Evolutionary conservation across 2,888 invertebrate genomes (phyloP), one percentile per base, ranked within the genome.

Genomic region (Amiota minor): DNA sequence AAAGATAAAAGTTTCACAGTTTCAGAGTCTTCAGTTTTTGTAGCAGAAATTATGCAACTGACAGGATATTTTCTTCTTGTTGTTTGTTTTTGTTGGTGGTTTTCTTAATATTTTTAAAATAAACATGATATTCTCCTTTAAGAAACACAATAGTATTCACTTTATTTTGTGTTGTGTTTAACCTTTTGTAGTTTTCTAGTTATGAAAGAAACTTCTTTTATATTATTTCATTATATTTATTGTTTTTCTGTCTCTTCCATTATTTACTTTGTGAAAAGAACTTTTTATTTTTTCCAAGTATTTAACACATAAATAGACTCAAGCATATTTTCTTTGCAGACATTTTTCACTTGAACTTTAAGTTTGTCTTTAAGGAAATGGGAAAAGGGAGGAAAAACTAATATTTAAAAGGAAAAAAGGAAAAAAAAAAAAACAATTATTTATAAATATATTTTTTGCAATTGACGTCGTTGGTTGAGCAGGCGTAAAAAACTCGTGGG

Each of bases 121-220:
- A 12, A 11, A 16, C 9, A 16, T 59, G 9, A 20, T 59, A 2
- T 59, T 59, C 59, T 59, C 10, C 59, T 59, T 59, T 59, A 9
- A 56, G 9, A 53, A 53, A 3, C 3, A 1, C 3, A 23, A 9
- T 14, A 14, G 11, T 16, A 56, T 56, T 16, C 56, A 56, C 56
- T 56, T 53, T 56, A 56, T 20, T 56, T 18, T 6, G 56, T 11
- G 18, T 56, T 9, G 6, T 16, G 1, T 20, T 56, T 23, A 1
- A 23, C 23, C 23, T 3, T 35, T 16, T 59, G 20, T n/a, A 11
- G 56, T 18, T 18, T 16, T 59, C 20, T 11, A 59, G 59, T 59
- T 59, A 18, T 18, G 49, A 65, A 65, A 11, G 35, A 65, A 65
- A 65, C 49, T 65, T 65, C 14, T 65, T 65, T 1, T 23, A 62